phyloP scores from a whole-genome alignment of 2,888 invertebrate species.

The Eudemis profundana region DNA sequence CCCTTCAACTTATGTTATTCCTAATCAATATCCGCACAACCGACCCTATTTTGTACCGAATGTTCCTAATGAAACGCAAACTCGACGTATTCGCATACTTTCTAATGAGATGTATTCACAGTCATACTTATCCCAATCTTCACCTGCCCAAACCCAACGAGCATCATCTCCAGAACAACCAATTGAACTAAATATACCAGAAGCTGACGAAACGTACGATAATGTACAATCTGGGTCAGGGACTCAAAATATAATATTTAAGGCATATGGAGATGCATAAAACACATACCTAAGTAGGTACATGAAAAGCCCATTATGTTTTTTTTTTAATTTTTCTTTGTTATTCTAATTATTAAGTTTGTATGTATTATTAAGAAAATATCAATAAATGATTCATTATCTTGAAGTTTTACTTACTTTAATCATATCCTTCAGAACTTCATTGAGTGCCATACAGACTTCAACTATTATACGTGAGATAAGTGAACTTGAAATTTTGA shows the following conservation, averaged over 20 bases:
- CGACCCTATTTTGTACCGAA: constrained; percentile 8
- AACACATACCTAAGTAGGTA: no score
- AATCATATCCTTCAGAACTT: constrained; percentile 11
- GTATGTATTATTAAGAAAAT: no score
- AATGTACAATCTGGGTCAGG: constrained; percentile 11
- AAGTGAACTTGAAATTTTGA: constrained; percentile 2
- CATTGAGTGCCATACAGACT: constrained; percentile 9
- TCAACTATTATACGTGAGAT: neutral
- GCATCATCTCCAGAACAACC: constrained; percentile 17
- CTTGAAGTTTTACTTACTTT: constrained; percentile 7
- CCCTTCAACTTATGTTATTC: neutral
- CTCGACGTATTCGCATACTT: neutral
- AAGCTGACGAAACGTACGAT: constrained; percentile 13
- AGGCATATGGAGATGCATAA: constrained; percentile 16
- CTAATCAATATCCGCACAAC: constrained; percentile 5
- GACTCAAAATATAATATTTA: constrained; percentile 7
- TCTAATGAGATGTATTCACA: constrained; percentile 14
- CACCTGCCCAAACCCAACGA: constrained; percentile 18
- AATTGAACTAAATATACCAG: constrained; percentile 7
- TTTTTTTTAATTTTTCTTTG: no score
- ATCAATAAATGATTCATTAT: neutral
- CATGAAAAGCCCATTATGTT: no score
- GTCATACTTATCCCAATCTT: constrained; percentile 7
- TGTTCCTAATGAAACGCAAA: constrained; percentile 1
- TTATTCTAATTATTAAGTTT: no score